phyloP scores from a whole-genome alignment of 37 sponge, comb jelly and placozoan genomes.

The Tethya wilhelma region DNA sequence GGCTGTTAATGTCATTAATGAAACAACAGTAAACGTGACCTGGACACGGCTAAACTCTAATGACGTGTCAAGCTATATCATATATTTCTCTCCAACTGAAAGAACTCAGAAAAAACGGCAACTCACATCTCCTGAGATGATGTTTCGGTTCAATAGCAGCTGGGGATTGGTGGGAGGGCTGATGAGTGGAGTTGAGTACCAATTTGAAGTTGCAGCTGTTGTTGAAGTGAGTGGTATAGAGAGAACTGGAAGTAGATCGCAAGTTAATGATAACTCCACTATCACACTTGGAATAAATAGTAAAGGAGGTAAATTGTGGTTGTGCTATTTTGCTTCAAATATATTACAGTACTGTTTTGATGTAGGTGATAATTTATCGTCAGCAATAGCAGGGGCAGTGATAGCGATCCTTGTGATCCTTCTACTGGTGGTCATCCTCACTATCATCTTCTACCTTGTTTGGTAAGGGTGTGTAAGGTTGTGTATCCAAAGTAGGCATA shows the following conservation, averaged over 20 bases:
- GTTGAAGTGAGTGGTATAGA: conserved; percentile 14
- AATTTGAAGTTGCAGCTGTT: conserved; percentile 39
- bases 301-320: not conserved
- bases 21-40: conserved; percentile 29
- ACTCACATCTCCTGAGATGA: not conserved
- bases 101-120: not conserved
- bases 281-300: not conserved
- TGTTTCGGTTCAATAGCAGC: not conserved
- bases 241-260: not conserved
- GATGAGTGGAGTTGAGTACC: conserved; percentile 6
- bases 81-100: conserved; percentile 22
- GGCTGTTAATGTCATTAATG: not conserved
- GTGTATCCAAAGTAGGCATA: too few relatives aligned
- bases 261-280: not conserved
- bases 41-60: conserved; percentile 19
- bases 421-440: not conserved
- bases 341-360: not conserved
- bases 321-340: not conserved
- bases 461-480: not conserved
- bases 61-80: conserved; percentile 21
- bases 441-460: not conserved
- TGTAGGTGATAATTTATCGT: not conserved
- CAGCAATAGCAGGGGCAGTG: conserved; percentile 10
- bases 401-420: not conserved
- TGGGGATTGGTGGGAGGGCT: conserved; percentile 15